Base-by-base conservation (phyloP, 1,140 invertebrate genomes). In the Pseudomyrmex gracilis region DNA sequence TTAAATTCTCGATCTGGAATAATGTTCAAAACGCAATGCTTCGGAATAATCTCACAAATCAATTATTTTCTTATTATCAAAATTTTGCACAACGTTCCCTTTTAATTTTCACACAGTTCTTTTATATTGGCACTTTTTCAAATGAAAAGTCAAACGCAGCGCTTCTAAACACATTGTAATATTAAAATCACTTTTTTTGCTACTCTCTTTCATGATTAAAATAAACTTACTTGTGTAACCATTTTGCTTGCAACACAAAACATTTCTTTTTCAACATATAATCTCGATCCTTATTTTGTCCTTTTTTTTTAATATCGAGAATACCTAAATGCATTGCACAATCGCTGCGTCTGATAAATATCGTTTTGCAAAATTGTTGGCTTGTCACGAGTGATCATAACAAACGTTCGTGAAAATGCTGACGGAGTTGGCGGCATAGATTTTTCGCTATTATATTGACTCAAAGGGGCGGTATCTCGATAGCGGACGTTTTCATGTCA, bases 361-460 rank as follows among this genome's bases (percentile, higher is more conserved):
- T 7, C 34, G 12, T 22, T 1, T 13, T 1, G 24, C 12, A 22
- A 60, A 57, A 13, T 12, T 12, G 5, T 55, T 61, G 22, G 10
- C 12, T 34, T 20, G 10, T 17, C 76, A 67, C 22, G 43, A 57
- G 5, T 20, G 24, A 20, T 34, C 5, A 5, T 34, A 34, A 57
- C 24, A 8, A 10, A 17, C 8, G n/a, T 43, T 34, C 8, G 24
- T 17, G 12, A 47, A 49, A n/a, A 2, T 24, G 10, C 2, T 3
- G n/a, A 67, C 45, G 10, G 34, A 63, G 7, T 64, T 10, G 13
- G n/a, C 22, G 49, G 5, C 7, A 43, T 13, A 12, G 10, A 67
- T 49, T 58, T 83, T 76, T 57, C 13, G 0, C 13, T 17, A 45
- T 34, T 34, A 10, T 47, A 83, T 63, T 66, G 17, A 74, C 13